phyloP scores from a whole-genome alignment of 1,140 invertebrate genomes.

The Caerostris extrusa region DNA sequence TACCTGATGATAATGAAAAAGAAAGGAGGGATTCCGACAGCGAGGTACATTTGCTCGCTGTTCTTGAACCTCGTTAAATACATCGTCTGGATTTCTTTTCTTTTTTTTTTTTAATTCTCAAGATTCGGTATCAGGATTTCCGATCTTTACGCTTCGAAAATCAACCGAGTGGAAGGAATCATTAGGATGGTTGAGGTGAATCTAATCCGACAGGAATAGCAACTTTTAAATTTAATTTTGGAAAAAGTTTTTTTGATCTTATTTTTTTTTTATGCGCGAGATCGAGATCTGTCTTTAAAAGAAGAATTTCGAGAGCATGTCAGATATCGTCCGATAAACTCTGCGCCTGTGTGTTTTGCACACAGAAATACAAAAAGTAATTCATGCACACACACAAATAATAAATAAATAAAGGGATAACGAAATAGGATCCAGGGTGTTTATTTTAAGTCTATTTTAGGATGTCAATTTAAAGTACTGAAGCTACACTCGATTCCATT shows the following conservation, averaged over 20 bases:
- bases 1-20: background rate
- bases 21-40: background rate
- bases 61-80: background rate
- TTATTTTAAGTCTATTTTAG: too few species aligned
- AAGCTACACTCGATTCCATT: too few species aligned
- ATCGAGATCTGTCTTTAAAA: too few species aligned
- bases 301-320: too few species aligned
- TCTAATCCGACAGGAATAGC: background rate
- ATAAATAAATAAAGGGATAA: too few species aligned
- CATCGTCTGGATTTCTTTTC: background rate
- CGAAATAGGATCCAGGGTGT: too few species aligned
- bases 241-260: background rate
- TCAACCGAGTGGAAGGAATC: background rate
- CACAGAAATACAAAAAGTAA: too few species aligned
- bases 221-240: background rate
- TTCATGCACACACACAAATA: too few species aligned
- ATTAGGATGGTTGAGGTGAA: background rate
- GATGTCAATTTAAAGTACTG: too few species aligned
- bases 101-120: background rate
- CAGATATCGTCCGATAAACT: too few species aligned
- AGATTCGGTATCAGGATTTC: background rate
- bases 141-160: slow-evolving; percentile 29
- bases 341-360: too few species aligned
- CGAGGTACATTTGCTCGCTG: background rate
- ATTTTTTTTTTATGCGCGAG: too few species aligned